phyloP scores from a whole-genome alignment of 2,797 vertebrate genomes.

The Nyctalus aviator region DNA sequence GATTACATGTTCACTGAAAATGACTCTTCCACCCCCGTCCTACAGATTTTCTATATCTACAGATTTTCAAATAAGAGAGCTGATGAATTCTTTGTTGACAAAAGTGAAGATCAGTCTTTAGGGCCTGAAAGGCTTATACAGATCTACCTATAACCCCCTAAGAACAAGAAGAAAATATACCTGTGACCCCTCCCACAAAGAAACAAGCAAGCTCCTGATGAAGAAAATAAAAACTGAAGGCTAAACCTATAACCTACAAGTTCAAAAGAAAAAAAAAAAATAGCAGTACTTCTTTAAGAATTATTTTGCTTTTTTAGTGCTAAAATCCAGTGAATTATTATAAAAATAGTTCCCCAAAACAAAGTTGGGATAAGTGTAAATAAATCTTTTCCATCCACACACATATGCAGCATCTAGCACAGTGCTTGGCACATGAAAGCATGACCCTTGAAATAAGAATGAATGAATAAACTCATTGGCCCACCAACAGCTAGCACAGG shows the following conservation, averaged over 20 bases:
- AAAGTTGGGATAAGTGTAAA: background rate
- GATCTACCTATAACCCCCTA: background rate
- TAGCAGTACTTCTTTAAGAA: background rate
- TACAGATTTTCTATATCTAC: background rate
- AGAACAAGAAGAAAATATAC: background rate
- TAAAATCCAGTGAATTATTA: constrained; percentile 40
- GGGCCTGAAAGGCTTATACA: background rate
- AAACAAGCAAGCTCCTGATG: background rate
- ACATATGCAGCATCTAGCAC: background rate
- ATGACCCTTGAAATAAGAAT: background rate
- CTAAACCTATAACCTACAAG: constrained; percentile 1
- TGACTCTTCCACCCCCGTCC: background rate
- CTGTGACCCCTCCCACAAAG: background rate
- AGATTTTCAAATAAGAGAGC: background rate
- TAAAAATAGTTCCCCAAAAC: background rate
- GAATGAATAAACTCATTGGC: background rate
- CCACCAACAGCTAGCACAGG: background rate
- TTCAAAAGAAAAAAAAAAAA: background rate
- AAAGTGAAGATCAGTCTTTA: background rate
- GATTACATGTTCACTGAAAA: constrained; percentile 72
- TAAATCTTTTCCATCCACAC: background rate
- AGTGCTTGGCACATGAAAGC: background rate
- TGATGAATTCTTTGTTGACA: constrained; percentile 14
- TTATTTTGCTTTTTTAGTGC: background rate
- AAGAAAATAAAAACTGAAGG: constrained; percentile 40